phyloP scores from a whole-genome alignment of 2,888 invertebrate genomes.

The Drosophila recens region DNA sequence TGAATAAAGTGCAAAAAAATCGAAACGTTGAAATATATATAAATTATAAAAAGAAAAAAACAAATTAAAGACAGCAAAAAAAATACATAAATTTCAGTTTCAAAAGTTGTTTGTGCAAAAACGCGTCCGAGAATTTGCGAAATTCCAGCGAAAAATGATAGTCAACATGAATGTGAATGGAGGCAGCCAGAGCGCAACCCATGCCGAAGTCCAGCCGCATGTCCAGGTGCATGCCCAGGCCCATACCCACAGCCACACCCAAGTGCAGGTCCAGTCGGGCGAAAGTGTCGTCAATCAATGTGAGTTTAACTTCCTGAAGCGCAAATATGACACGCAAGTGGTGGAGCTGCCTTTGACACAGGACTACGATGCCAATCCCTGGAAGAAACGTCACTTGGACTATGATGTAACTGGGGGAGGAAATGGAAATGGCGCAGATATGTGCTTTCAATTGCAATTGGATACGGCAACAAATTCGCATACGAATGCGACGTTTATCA shows the following conservation, averaged over 20 bases:
- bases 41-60: neutral
- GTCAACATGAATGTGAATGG: conserved; percentile 78
- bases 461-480: conserved; percentile 35
- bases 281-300: conserved; percentile 54
- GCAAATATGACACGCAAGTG: conserved; percentile 72
- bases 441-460: conserved; percentile 68
- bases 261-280: neutral
- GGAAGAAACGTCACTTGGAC: conserved; percentile 80
- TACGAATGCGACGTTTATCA: conserved; percentile 69
- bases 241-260: neutral
- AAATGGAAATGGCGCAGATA: conserved; percentile 40
- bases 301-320: conserved; percentile 83
- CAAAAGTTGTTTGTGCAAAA: neutral
- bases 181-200: conserved; percentile 38
- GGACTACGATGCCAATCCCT: conserved; percentile 66
- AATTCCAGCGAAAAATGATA: conserved; percentile 65
- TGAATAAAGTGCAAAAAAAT: conserved; percentile 18
- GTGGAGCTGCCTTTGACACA: conserved; percentile 48
- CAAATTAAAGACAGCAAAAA: conserved; percentile 1
- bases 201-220: neutral
- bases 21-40: neutral
- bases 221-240: neutral
- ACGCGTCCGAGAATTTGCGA: neutral
- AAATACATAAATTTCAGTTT: neutral
- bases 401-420: conserved; percentile 47